phyloP scores from a whole-genome alignment of 35 echinoderm and acorn worm species.

The Strongylocentrotus purpuratus region DNA sequence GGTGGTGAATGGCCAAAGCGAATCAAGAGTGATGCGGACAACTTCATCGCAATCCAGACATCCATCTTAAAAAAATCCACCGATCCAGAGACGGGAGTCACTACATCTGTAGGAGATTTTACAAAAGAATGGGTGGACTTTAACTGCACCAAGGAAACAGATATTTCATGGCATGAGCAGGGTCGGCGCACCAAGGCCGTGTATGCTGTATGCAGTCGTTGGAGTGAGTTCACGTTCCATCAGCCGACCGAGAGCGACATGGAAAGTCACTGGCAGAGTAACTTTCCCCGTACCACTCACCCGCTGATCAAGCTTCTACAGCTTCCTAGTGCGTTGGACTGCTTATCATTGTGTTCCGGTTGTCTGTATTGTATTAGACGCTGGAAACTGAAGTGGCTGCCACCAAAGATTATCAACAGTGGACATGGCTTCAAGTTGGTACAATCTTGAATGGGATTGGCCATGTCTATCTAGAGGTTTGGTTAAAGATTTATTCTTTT shows the following conservation, averaged over 20 bases:
- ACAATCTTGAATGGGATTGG: slow-evolving; percentile 51
- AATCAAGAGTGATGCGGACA: slow-evolving; percentile 51
- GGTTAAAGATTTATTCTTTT: not conserved
- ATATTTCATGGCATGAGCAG: slow-evolving; percentile 85
- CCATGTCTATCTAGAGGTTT: not conserved
- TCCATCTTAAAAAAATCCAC: slow-evolving; percentile 74
- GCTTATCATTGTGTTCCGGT: slow-evolving; percentile 57
- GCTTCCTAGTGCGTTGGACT: slow-evolving; percentile 67
- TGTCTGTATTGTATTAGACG: slow-evolving; percentile 77
- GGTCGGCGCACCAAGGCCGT: slow-evolving; percentile 77
- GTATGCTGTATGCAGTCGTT: slow-evolving; percentile 75
- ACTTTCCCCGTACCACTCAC: slow-evolving; percentile 85
- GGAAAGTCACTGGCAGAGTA: slow-evolving; percentile 89
- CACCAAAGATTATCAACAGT: slow-evolving; percentile 82
- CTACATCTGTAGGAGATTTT: slow-evolving; percentile 73
- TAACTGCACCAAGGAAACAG: slow-evolving; percentile 75
- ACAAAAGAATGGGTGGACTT: slow-evolving; percentile 97
- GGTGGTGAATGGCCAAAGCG: slow-evolving; percentile 77
- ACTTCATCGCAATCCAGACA: slow-evolving; percentile 83
- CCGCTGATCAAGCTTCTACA: slow-evolving; percentile 78
- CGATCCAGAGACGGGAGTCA: slow-evolving; percentile 88
- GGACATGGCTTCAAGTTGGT: slow-evolving; percentile 97
- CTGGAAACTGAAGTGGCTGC: slow-evolving; percentile 95
- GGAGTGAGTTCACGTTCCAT: slow-evolving; percentile 92
- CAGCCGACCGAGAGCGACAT: slow-evolving; percentile 89